A percentile compares a stretch with the other conserved stretches of the same genome.
Conservation (phyloP, 37 sponge, comb jelly and placozoan genomes). For the Amphimedon queenslandica region DNA sequence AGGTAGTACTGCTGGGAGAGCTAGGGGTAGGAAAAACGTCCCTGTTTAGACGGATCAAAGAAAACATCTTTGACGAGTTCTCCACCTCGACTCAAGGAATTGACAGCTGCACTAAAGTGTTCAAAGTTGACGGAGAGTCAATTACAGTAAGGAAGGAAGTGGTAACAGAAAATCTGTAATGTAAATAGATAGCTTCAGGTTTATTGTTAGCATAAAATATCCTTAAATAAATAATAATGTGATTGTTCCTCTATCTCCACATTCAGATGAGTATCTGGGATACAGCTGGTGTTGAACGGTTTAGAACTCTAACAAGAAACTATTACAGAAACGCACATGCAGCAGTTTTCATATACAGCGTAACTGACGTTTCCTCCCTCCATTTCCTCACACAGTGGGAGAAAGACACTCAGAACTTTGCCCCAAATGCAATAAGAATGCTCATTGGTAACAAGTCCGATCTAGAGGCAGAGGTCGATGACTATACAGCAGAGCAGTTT, state of each 20-base stretch:
- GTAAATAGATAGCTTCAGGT: too few relatives aligned
- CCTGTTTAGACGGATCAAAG: slow-evolving; percentile 77
- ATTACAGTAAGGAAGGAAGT: slow-evolving; percentile 50
- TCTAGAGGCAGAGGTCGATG: slow-evolving; percentile 73
- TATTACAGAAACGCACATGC: slow-evolving; percentile 91
- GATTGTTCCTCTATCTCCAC: not conserved
- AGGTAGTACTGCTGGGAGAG: slow-evolving; percentile 83
- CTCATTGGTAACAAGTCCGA: slow-evolving; percentile 86
- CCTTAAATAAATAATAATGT: not conserved
- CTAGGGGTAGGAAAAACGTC: slow-evolving; percentile 89
- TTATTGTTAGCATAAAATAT: too few relatives aligned
- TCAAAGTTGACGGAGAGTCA: slow-evolving; percentile 66
- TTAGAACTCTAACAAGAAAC: slow-evolving; percentile 86
- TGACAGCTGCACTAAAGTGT: slow-evolving; percentile 78
- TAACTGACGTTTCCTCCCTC: slow-evolving; percentile 72
- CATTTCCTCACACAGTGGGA: slow-evolving; percentile 90
- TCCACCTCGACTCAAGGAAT: slow-evolving; percentile 86
- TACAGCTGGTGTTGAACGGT: slow-evolving; percentile 93
- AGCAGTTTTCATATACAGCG: slow-evolving; percentile 84
- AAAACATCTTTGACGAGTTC: slow-evolving; percentile 83
- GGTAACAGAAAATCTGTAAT: not conserved
- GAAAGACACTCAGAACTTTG: slow-evolving; percentile 76
- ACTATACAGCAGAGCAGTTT: slow-evolving; percentile 58
- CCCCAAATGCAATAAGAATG: slow-evolving; percentile 76
- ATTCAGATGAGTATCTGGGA: slow-evolving; percentile 80